These are phyloP conservation scores for Pomatorhinus ruficollis DNA, from an alignment of 2,113 vertebrate species.

Conservation along the genomic window DNA sequence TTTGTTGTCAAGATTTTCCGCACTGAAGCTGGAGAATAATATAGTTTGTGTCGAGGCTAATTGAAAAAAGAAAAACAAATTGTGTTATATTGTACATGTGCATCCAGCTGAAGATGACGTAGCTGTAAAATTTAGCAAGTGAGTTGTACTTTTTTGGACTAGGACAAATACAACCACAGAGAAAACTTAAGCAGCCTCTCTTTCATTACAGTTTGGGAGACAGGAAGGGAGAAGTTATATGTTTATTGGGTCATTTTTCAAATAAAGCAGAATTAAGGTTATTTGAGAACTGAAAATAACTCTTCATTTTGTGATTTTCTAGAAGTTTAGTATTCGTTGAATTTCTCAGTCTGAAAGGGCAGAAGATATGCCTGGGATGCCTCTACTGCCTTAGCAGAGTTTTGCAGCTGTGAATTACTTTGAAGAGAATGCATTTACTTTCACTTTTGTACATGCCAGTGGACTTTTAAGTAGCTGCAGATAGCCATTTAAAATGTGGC, in stretches of 20 bases:
- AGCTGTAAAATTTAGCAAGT: background rate
- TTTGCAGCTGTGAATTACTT: background rate
- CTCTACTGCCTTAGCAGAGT: background rate
- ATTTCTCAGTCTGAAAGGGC: conserved; percentile 3
- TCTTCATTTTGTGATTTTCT: background rate
- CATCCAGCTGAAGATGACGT: background rate
- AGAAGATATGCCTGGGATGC: background rate
- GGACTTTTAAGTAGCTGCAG: background rate
- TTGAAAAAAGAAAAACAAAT: background rate
- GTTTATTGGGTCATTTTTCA: background rate
- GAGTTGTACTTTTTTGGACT: background rate
- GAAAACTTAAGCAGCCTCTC: background rate
- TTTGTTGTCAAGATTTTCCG: background rate
- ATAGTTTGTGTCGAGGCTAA: background rate
- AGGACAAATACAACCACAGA: background rate
- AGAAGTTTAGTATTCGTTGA: background rate
- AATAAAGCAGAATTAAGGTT: conserved; percentile 18
- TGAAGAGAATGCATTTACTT: background rate
- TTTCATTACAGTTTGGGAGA: background rate
- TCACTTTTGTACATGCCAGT: background rate
- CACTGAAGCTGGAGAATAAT: background rate
- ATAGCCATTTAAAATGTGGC: background rate
- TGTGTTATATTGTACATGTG: background rate
- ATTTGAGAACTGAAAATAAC: conserved; percentile 12
- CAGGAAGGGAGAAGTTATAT: background rate